Evolutionary conservation across 2,888 invertebrate genomes (phyloP), one percentile per base, ranked within the genome.

Genomic region (Conchocele bisecta): DNA sequence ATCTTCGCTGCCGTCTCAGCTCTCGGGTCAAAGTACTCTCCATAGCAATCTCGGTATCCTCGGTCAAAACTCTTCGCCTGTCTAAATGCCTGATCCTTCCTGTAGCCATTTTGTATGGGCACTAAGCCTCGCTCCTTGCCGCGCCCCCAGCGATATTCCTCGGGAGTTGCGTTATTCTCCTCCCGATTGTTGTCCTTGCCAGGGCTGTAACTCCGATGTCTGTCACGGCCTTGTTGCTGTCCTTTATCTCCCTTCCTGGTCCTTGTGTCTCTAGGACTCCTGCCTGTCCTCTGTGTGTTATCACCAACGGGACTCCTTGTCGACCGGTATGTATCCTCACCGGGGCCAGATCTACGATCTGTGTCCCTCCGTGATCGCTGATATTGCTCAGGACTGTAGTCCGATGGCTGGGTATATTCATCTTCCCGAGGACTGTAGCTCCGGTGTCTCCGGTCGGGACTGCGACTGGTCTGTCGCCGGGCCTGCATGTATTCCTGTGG

Each of bases 1-100:
- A 76, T 51, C 39, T 73, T 76, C 6, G 76, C 76, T 2, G 68
- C 76, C 69, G 67, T 70, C 26, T 76, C 72, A 31, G 59, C 66
- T 33, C 57, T 57, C 4, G 72, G 59, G 24, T 72, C 35, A 22
- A 29, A 37, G 24, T 48, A 35, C 24, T 48, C 46, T 53, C 50
- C 35, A 20, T 50, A 20, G 13, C 11, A 46, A 28, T 37, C 60
- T 42, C 53, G 15, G 39, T 63, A 59, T 29, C 42, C 59, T 22
- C 50, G 37, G 29, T 66, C 65, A 58, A 68, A 65, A 33, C 68
- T 72, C 35, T 37, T 65, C 13, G 53, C 44, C 22, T 58, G 35
- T 26, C 22, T 44, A 1, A 57, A n/a, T 17, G 35, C 28, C 3
- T 46, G 42, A 22, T 39, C 44, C 5, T 46, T 33, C 24, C 66